These are phyloP conservation scores for Dysmachus trigonus DNA, from an alignment of 2,888 invertebrate species.

Conservation along the genomic window DNA sequence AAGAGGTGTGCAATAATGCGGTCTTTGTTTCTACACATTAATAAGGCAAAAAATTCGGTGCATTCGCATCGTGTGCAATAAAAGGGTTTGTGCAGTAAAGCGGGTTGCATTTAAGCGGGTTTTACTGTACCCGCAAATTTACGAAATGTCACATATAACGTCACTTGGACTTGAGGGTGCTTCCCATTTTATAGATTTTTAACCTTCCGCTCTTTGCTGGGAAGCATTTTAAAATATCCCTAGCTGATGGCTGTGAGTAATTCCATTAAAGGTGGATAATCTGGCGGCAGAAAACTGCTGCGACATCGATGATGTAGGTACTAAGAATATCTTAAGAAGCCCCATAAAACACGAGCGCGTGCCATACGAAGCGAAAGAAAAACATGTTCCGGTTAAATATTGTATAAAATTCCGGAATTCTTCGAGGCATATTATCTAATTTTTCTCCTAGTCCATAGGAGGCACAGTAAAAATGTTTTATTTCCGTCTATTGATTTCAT, in stretches of 20 bases:
- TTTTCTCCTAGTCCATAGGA: neutral
- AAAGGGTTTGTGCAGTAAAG: too few relatives aligned
- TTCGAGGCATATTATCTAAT: neutral
- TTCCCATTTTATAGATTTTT: neutral
- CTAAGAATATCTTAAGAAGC: neutral
- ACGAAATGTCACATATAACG: neutral
- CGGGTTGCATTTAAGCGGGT: too few relatives aligned
- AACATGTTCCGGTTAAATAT: neutral
- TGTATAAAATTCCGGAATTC: neutral
- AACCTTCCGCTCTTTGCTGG: neutral
- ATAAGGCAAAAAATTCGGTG: too few relatives aligned
- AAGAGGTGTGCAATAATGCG: too few relatives aligned
- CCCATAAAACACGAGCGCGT: neutral
- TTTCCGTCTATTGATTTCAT: neutral
- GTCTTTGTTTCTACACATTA: too few relatives aligned
- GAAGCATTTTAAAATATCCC: neutral
- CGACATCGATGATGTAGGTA: neutral
- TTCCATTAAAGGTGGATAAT: slow-evolving; percentile 19
- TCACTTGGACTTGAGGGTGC: neutral
- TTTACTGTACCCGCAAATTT: too few relatives aligned
- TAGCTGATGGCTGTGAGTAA: neutral
- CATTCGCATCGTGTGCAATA: too few relatives aligned
- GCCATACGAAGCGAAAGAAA: neutral
- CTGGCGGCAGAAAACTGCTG: neutral
- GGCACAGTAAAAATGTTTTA: neutral